Evolutionary conservation across 2,888 invertebrate genomes (phyloP), one percentile per base, ranked within the genome.

Genomic region (Protonemura montana): DNA sequence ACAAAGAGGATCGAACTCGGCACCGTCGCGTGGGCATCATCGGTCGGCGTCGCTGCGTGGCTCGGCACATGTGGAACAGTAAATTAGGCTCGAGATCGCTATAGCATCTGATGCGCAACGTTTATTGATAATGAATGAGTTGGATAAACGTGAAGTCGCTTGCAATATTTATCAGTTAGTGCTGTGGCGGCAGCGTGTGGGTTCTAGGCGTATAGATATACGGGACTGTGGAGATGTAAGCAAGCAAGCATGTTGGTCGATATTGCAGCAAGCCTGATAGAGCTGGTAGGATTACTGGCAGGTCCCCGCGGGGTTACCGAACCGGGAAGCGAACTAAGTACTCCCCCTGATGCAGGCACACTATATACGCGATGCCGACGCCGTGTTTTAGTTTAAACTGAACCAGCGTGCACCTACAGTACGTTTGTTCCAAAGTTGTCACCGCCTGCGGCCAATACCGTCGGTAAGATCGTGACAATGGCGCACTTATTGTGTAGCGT

Each of bases 261-360:
- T 76, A 84, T 42, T 59, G 84, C 81, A n/a, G 59, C 59, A 28
- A n/a, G 28, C 59, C 82, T 16, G 82, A n/a, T n/a, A 10, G 41
- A 35, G 82, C 42, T 21, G 26, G 82, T 29, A 7, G 29, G 30
- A 26, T 82, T 82, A 27, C 41, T 21, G 83, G 35, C 41, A 7
- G 84, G 76, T n/a, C 84, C 84, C 82, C n/a, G 82, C 82, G 59
- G 84, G 84, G 84, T 84, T 84, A 84, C 76, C 59, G 84, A 84
- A 84, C 84, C 84, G 84, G 84, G 84, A 84, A 84, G 84, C 84
- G 83, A 83, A 83, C 83, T 25, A 35, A 41, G 83, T 41, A 25
- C 84, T 76, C 27, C 59, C 76, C 7, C 28, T 81, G 26, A 16
- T 27, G 80, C 80, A 26, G 26, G n/a, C n/a, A 21, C 21, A 76